phyloP scores from a whole-genome alignment of 2,888 invertebrate genomes.

The Ochropleura leucogaster region DNA sequence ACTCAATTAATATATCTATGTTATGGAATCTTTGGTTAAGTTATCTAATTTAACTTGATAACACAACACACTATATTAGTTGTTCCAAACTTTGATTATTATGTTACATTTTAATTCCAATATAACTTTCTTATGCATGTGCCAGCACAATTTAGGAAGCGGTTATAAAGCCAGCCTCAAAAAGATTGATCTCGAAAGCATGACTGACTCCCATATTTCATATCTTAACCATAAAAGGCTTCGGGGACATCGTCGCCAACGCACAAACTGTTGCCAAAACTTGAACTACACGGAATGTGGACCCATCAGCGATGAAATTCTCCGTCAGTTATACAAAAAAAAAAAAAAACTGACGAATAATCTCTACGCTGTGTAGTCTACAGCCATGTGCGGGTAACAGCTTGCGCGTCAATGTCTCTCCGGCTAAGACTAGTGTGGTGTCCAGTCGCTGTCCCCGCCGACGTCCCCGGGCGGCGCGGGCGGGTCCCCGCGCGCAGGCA shows the following conservation, averaged over 20 bases:
- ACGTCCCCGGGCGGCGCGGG: conserved; percentile 90
- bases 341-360: background rate
- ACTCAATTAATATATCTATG: too few relatives aligned
- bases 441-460: conserved; percentile 88
- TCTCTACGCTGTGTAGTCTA: background rate
- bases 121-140: background rate
- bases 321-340: background rate
- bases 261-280: background rate
- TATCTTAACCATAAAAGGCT: background rate
- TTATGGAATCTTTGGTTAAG: too few relatives aligned
- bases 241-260: background rate
- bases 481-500: conserved; percentile 82
- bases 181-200: background rate
- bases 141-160: background rate
- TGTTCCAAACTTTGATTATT: too few relatives aligned
- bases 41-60: too few relatives aligned
- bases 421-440: background rate
- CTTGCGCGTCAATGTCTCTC: background rate
- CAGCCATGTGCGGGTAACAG: background rate
- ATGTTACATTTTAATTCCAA: too few relatives aligned
- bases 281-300: background rate
- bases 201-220: background rate
- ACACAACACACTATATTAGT: too few relatives aligned
- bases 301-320: background rate
- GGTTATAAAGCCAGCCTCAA: background rate